Evolutionary conservation across 2,113 vertebrate genomes (phyloP), one percentile per base, ranked within the genome.

Genomic region (Corydoras maculifer): DNA sequence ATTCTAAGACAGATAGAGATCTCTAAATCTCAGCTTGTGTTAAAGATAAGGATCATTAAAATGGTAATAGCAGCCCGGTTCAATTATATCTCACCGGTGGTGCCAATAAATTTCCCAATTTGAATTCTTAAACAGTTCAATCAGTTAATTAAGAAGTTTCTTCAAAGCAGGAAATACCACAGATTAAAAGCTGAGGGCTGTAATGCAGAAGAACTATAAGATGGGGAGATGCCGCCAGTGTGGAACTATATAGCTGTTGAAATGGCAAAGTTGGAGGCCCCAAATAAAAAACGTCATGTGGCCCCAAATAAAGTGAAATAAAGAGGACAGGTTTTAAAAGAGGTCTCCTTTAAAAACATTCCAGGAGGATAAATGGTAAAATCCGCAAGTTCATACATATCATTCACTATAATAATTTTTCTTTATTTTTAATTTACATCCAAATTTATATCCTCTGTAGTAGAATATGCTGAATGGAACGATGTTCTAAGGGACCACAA

Each of bases 61-160:
- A 67, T 57, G 65, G 65, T 35, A 67, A 66, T 55, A 67, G 30
- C 29, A 31, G 25, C 8, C 50, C 29, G 32, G 53, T 58, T 58
- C 8, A 49, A 58, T 59, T 59, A 68, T 59, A 29, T 12, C 66
- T n/a, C 66, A 59, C 0, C 29, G 15, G 7, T 59, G 35, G 32
- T 49, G 18, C 35, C 55, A 68, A 59, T 68, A 68, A 58, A 68
- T 68, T 48, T 49, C 66, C 55, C 12, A 49, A 49, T 58, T 29
- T 32, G 5, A 68, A 68, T 58, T 30, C 7, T 58, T 68, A 68
- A 68, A n/a, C 32, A 58, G 66, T 58, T 48, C 35, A 58, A 35
- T 68, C 32, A 48, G 66, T 58, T 58, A 58, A 58, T 68, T 68
- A 68, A 10, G 31, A 10, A 11, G 31, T 68, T 68, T 49, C 53